phyloP scores from a whole-genome alignment of 2,113 vertebrate species.

The Anarrhichthys ocellatus region DNA sequence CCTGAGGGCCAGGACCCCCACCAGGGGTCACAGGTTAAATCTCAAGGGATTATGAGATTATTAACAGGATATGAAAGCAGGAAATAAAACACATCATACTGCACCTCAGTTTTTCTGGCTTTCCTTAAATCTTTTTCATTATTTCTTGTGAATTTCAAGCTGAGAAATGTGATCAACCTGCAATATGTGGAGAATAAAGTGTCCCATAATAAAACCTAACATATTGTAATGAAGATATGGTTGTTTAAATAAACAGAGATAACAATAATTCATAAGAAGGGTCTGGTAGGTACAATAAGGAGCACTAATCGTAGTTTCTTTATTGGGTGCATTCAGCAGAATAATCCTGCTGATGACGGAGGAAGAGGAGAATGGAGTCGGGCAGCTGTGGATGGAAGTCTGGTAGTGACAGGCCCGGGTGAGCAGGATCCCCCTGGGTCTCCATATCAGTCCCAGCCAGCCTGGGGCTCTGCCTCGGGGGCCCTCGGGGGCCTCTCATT shows the following conservation, averaged over 20 bases:
- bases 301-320: neutral
- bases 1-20: neutral
- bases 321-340: no score
- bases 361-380: slow-evolving; percentile 40
- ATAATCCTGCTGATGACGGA: slow-evolving; percentile 23
- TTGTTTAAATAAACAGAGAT: no score
- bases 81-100: neutral
- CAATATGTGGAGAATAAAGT: neutral
- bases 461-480: slow-evolving; percentile 74
- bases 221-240: neutral
- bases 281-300: neutral
- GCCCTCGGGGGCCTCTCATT: slow-evolving; percentile 85
- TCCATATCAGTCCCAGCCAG: slow-evolving; percentile 91
- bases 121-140: neutral
- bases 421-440: slow-evolving; percentile 80
- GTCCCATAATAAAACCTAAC: neutral
- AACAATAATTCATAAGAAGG: no score
- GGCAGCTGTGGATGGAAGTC: slow-evolving; percentile 63
- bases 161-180: neutral
- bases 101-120: neutral
- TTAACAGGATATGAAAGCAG: neutral
- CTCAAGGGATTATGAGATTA: neutral
- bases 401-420: slow-evolving; percentile 54
- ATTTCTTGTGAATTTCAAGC: neutral
- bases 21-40: neutral